Conservation (phyloP, 2,888 invertebrate genomes). For the Aspidiotus rigidus region DNA sequence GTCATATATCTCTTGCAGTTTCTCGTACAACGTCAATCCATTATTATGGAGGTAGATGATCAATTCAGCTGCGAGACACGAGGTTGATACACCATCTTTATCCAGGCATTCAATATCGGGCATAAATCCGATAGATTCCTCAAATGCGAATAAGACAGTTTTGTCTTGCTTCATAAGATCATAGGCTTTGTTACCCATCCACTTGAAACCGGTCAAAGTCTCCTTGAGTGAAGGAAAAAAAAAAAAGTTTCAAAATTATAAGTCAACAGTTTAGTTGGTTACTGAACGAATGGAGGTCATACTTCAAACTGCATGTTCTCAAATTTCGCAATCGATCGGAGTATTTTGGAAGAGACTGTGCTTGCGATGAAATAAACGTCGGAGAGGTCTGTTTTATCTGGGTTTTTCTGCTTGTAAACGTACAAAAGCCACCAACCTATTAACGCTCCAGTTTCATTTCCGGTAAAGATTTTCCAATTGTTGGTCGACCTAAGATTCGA, state of each 20-base stretch:
- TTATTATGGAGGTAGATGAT: conserved; percentile 55
- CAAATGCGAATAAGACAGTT: conserved; percentile 83
- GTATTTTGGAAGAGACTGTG: conserved; percentile 92
- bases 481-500: conserved; percentile 41
- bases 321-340: conserved; percentile 65
- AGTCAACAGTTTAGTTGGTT: neutral
- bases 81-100: conserved; percentile 93
- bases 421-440: conserved; percentile 88
- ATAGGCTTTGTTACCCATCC: conserved; percentile 89
- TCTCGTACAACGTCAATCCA: conserved; percentile 51
- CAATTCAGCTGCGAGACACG: conserved; percentile 67
- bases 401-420: conserved; percentile 48
- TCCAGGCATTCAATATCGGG: conserved; percentile 76
- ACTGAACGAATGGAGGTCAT: conserved; percentile 21
- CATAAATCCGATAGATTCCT: conserved; percentile 99
- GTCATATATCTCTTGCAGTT: conserved; percentile 66
- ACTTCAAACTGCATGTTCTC: conserved; percentile 66
- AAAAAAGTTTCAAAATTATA: neutral
- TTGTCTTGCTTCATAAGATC: conserved; percentile 63
- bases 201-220: conserved; percentile 97
- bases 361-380: conserved; percentile 81
- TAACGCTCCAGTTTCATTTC: conserved; percentile 90
- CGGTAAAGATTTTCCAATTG: conserved; percentile 81
- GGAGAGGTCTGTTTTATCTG: conserved; percentile 44
- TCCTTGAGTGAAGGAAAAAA: conserved; percentile 48